A percentile compares a stretch with the other conserved stretches of the same genome.
These are phyloP conservation scores for Corythaeola cristata DNA, from an alignment of 2,113 vertebrate genomes.

Conservation along the genomic window DNA sequence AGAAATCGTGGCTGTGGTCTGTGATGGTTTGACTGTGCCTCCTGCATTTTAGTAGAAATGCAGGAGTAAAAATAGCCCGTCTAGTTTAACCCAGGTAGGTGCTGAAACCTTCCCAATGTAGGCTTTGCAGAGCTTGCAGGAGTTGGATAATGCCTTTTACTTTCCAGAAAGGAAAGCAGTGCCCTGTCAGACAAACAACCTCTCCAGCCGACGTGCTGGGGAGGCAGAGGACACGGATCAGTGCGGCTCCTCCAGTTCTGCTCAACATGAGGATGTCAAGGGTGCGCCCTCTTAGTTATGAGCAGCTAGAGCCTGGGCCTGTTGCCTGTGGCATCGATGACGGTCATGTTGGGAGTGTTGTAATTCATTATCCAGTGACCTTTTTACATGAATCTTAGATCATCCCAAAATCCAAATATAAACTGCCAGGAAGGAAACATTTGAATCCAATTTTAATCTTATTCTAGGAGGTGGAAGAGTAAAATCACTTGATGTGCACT, in stretches of 20 bases:
- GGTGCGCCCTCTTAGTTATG: neutral
- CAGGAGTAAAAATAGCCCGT: neutral
- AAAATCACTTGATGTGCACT: neutral
- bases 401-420: neutral
- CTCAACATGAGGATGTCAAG: fast-evolving
- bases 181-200: neutral
- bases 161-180: neutral
- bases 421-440: neutral
- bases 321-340: neutral
- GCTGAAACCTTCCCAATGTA: neutral
- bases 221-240: neutral
- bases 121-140: neutral
- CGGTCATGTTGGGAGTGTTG: neutral
- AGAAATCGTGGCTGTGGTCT: fast-evolving
- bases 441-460: neutral
- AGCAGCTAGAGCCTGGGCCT: neutral
- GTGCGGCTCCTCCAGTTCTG: neutral
- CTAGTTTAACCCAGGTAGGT: neutral
- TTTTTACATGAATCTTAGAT: neutral
- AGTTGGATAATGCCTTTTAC: neutral
- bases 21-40: neutral
- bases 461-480: neutral
- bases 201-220: neutral
- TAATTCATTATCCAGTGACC: neutral
- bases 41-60: neutral